A percentile compares a stretch with the other conserved stretches of the same genome.
Evolutionary conservation across 2,797 vertebrate species (phyloP).

Genomic region (Garrulus glandarius): DNA sequence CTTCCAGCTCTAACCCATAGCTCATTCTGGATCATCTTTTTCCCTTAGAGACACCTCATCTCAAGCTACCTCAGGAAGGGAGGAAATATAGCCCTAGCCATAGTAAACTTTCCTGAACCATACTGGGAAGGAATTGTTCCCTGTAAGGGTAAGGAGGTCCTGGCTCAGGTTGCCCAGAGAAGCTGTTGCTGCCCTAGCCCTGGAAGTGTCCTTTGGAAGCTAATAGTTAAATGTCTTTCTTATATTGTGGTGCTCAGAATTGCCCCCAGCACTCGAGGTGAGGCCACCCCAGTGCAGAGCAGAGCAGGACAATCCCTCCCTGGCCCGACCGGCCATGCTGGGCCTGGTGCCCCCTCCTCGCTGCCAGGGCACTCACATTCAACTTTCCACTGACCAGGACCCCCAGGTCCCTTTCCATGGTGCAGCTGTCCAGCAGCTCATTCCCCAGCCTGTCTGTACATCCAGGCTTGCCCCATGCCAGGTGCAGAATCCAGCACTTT

Average conservation of each 20-base stretch:
- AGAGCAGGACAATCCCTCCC: background rate
- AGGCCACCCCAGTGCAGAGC: rapidly evolving
- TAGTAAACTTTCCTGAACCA: background rate
- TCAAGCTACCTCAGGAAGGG: background rate
- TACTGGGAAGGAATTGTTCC: background rate
- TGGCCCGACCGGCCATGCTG: background rate
- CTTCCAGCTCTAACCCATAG: background rate
- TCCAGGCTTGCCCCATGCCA: background rate
- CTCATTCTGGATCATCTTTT: background rate
- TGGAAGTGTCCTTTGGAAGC: background rate
- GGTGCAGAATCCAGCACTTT: background rate
- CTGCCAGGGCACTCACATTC: background rate
- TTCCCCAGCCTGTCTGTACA: background rate
- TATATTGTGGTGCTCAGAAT: background rate
- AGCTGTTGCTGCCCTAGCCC: background rate
- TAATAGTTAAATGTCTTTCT: background rate
- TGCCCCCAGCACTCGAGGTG: background rate
- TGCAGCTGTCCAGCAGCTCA: background rate
- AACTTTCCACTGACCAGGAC: background rate
- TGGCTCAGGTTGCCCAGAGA: background rate
- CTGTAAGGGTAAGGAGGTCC: background rate
- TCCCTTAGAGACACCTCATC: background rate
- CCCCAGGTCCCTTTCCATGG: background rate
- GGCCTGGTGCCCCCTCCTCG: background rate
- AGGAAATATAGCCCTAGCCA: background rate